Conservation (phyloP, 2,888 invertebrate species). For the Physocephala rufipes region DNA sequence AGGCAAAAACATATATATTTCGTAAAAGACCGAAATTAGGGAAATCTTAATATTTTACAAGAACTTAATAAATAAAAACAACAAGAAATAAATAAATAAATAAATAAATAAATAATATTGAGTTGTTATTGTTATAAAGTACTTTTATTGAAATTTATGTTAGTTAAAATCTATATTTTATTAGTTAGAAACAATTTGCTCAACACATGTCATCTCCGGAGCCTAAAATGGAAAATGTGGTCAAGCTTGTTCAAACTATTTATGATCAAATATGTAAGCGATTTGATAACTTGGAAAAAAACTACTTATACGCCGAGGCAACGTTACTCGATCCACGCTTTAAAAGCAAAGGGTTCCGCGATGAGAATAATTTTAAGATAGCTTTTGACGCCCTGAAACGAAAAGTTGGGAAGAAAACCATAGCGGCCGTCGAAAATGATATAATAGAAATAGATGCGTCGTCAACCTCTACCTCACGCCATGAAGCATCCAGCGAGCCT, state of each 20-base stretch:
- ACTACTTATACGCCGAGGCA: neutral
- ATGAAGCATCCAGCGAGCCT: neutral
- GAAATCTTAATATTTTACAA: no score
- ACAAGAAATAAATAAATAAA: no score
- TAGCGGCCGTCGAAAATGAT: no score
- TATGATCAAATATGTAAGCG: neutral
- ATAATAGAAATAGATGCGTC: no score
- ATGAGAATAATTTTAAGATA: neutral
- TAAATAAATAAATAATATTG: no score
- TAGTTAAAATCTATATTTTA: neutral
- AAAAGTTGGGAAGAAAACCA: neutral
- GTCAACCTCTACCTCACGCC: neutral
- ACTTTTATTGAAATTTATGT: no score
- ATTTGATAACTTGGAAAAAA: neutral
- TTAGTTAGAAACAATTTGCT: no score
- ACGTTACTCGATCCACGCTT: neutral
- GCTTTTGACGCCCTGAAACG: neutral
- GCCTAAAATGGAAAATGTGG: neutral
- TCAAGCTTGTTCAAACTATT: neutral
- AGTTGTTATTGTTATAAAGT: no score
- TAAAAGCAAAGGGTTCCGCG: neutral
- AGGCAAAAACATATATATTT: no score
- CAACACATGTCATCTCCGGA: no score
- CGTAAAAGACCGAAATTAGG: no score
- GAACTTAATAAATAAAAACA: no score